Percentiles rank a stretch among this genome's conserved stretches.
Conservation (phyloP, 2,797 vertebrate species). For the Astyanax mexicanus region DNA sequence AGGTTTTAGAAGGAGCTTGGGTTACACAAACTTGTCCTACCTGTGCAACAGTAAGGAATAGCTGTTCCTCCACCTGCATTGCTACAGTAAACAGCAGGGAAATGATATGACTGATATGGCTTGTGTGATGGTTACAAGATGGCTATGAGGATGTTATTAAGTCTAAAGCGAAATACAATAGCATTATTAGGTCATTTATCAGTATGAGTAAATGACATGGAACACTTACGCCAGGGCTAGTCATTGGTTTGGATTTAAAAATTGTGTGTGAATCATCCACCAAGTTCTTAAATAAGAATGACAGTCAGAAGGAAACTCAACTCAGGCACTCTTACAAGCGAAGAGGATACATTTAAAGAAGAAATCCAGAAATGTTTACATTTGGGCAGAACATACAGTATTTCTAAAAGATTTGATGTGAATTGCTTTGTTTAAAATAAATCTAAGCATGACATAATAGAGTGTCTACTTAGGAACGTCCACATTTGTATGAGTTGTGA, state of each 20-base stretch:
- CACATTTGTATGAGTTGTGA: no score
- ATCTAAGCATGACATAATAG: no score
- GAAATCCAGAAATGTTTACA: no score
- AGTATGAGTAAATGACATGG: not conserved
- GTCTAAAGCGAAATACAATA: not conserved
- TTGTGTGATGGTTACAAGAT: slow-evolving; percentile 6
- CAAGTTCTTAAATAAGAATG: not conserved
- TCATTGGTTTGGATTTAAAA: not conserved
- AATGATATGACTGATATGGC: not conserved
- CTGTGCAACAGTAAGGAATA: not conserved
- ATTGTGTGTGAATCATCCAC: not conserved
- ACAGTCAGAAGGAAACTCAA: not conserved
- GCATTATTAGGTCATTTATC: not conserved
- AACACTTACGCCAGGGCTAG: not conserved
- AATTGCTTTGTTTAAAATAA: no score
- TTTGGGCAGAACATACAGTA: no score
- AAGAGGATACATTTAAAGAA: no score
- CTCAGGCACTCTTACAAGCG: not conserved
- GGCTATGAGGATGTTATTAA: not conserved
- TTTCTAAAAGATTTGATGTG: no score
- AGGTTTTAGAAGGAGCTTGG: not conserved
- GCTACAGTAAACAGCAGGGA: not conserved
- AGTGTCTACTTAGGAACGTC: no score
- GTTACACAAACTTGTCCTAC: not conserved
- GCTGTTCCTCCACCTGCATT: not conserved